Base-by-base conservation (phyloP, 1,140 invertebrate species). In the Macrobrachium nipponense region DNA sequence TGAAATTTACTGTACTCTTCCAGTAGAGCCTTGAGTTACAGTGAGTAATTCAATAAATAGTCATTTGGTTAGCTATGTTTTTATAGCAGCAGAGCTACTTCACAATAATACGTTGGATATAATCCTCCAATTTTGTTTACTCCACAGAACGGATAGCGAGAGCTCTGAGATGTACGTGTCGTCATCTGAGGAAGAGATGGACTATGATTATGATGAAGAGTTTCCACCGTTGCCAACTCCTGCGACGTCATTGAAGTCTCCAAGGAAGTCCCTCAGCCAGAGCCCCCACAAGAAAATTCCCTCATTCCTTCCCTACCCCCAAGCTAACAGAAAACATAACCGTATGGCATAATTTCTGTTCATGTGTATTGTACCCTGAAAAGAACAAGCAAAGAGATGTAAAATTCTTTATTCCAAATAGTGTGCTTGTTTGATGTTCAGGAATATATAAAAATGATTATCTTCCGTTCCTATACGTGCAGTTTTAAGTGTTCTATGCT, bases 151-250 rank as follows among this genome's bases (percentile, higher is more conserved):
- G 75, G 87, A 88, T 64, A 83, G 86, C 23, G 87, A 86, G 51
- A 76, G 85, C 12, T 88, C 87, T 23, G 84, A 86, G 60, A 86
- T 86, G 72, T 86, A 89, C 58, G 23, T 85, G 10, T 87, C 86
- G 18, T 85, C 86, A 8, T 85, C 82, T 27, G 88, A 89, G 60
- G 88, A 89, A 58, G 88, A 89, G 64, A 89, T 89, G 88, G 88
- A 89, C 27, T 89, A 85, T 11, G 88, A 89, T 58, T 89, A 89
- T 58, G 88, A 89, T 66, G 87, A 89, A 64, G 88, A 89, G 72
- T 89, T 89, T 68, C 88, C 88, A 18, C 88, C 88, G 2, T 82
- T 89, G 23, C 88, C 88, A 20, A 51, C 87, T 18, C 88, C 88
- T 15, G 83, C 83, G 11, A 64, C 87, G 6, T 79, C 83, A 43